These are phyloP conservation scores for Pteria penguin DNA, from an alignment of 2,888 invertebrate genomes.

Conservation along the genomic window DNA sequence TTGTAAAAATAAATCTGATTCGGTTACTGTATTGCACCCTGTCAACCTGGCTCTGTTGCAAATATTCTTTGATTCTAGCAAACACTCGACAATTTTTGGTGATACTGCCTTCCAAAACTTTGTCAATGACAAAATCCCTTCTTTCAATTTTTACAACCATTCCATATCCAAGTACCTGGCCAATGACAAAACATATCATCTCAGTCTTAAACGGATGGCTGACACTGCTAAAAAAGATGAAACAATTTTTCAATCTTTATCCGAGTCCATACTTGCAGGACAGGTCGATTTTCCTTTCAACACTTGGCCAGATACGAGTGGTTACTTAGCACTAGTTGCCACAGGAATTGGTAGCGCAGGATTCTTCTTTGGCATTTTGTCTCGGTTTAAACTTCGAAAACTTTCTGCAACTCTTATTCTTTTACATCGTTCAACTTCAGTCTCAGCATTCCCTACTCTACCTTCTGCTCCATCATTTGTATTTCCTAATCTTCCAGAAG, in stretches of 20 bases:
- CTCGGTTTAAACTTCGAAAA: no score
- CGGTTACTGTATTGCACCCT: not conserved
- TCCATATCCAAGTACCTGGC: not conserved
- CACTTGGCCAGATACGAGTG: slow-evolving; percentile 13
- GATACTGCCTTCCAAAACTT: not conserved
- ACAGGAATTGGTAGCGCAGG: not conserved
- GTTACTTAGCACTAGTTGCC: not conserved
- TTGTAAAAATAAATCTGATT: slow-evolving; percentile 16
- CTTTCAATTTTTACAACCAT: slow-evolving; percentile 10
- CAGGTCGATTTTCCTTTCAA: slow-evolving; percentile 8
- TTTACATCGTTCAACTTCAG: no score
- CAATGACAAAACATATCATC: not conserved
- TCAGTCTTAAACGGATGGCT: not conserved
- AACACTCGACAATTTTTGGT: no score
- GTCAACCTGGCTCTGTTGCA: no score
- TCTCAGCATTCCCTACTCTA: no score
- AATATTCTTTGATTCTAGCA: no score
- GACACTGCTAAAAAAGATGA: not conserved
- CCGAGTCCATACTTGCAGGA: slow-evolving; percentile 17
- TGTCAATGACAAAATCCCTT: not conserved
- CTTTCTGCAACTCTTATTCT: no score
- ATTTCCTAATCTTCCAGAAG: no score
- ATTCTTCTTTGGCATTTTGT: not conserved
- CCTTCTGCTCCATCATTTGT: no score
- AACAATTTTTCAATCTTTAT: slow-evolving; percentile 4